Evolutionary conservation across 2,888 invertebrate species (phyloP).

Genomic region (Lysandra coridon): DNA sequence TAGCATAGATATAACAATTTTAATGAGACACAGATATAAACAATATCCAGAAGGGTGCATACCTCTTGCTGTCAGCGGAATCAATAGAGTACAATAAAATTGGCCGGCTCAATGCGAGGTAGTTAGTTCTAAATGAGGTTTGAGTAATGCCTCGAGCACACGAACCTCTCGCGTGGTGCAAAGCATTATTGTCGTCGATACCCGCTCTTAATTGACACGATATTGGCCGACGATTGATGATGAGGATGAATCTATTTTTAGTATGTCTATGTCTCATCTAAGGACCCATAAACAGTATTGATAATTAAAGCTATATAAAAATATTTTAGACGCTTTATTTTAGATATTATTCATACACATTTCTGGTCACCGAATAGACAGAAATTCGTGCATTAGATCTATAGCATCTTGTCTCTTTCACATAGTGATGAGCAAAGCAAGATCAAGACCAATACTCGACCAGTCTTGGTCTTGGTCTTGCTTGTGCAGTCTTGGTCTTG

Average conservation of each 20-base stretch:
- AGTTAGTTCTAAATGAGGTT: conserved; percentile 77
- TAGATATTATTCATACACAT: too few species aligned
- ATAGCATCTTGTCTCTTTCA: too few species aligned
- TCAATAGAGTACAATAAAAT: conserved; percentile 78
- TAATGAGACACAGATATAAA: conserved; percentile 60
- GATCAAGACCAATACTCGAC: too few species aligned
- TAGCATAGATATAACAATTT: conserved; percentile 44
- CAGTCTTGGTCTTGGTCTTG: too few species aligned
- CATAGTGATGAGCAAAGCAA: too few species aligned
- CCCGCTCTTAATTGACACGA: conserved; percentile 41
- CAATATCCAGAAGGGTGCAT: conserved; percentile 61
- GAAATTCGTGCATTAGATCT: too few species aligned
- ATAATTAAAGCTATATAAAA: too few species aligned
- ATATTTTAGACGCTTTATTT: too few species aligned
- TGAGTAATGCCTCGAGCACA: conserved; percentile 73
- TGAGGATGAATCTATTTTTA: neutral
- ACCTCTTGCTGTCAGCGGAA: conserved; percentile 67
- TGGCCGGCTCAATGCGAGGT: conserved; percentile 71
- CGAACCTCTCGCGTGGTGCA: conserved; percentile 70
- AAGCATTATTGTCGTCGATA: conserved; percentile 49
- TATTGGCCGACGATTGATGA: conserved; percentile 32
- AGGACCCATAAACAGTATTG: too few species aligned
- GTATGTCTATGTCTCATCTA: neutral
- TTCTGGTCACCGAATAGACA: too few species aligned
- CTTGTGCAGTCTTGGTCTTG: too few species aligned